Base-by-base conservation (phyloP, 2,888 invertebrate genomes). In the Orthosia gothica region DNA sequence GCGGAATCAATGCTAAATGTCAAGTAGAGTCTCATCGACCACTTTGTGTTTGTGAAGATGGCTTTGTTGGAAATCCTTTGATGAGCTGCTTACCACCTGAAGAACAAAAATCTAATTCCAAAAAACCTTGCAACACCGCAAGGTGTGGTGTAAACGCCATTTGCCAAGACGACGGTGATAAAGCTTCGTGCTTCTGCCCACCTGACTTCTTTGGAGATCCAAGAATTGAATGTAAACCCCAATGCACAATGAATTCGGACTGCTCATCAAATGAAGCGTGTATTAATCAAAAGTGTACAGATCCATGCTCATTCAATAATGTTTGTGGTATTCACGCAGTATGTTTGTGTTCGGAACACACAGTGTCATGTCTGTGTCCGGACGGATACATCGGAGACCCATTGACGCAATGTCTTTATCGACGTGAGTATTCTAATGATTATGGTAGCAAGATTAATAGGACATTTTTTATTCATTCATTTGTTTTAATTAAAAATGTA, bases 181-280 rank as follows among this genome's bases (percentile, higher is more conserved):
- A 97, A 85, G 98, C 98, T 20, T 97, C 98, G 40, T 99, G 99
- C 92, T 98, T 98, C 0, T 99, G 99, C 90, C 94, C 98, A 62
- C 97, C 97, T 13, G 98, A 98, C 79, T 98, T 98, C 90, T 94
- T 97, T 75, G 99, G 99, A 15, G 98, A 99, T 95, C 98, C 99
- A 5, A 97, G 97, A 82, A 94, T 97, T 68, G 98, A 98, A 86
- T 99, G 98, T 91, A 97, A 97, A 90, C 98, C 98, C 40, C 98
- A 98, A 94, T 98, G 98, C 92, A 97, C 97, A n/a, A 97, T 98
- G 88, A 98, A 98, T 92, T 98, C 98, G 0, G 98, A 99, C 88
- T 99, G 99, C 92, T 96, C 97, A 16, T 94, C 97, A 5, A 97
- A 98, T 85, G 97, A 98, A 91, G 97, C 98, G 20, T 99, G 99